Evolutionary conservation across 2,888 invertebrate species (phyloP), one percentile per base, ranked within the genome.

Genomic region (Cynaeus angustus): DNA sequence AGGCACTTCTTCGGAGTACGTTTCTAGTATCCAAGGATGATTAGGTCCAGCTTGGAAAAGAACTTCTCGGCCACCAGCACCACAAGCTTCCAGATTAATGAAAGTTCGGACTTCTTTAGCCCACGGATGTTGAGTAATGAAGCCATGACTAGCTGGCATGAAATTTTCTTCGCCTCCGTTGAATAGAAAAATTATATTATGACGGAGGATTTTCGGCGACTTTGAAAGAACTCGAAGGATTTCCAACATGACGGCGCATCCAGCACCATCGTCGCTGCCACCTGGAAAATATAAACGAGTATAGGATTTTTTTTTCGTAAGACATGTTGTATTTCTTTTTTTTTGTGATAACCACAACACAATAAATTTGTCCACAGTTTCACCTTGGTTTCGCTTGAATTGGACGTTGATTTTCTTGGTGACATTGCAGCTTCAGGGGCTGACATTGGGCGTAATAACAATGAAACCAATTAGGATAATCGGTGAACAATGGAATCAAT

Each of bases 161-260:
- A 95, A 91, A 86, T 94, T 95, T 87, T 97, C 97, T 86, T 97
- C 96, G 58, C 95, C 97, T 71, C 96, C 96, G 86, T 96, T 96
- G 84, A 96, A 94, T 73, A 96, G 88, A 85, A 96, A 92, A 74
- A 97, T 88, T 72, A 94, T 89, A 84, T 91, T 92, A 85, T 94
- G 92, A 59, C 88, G 88, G 72, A 95, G 87, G 74, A 91, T 87
- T 62, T 85, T 85, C 64, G 87, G 85, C 66, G 88, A 86, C 76
- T 87, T 87, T 28, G 91, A 88, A 77, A 94, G 87, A 65, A 94
- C 91, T 74, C 94, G 88, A 78, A 95, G 82, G 73, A 91, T 88
- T 86, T 96, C 96, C 84, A 96, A 86, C 93, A 95, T 91, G 73
- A 95, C 92, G 33, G 94, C 93, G 86, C 96, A 96, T 64, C 94